Conservation (phyloP, 2,888 invertebrate species). For the Dastarcus helophoroides region DNA sequence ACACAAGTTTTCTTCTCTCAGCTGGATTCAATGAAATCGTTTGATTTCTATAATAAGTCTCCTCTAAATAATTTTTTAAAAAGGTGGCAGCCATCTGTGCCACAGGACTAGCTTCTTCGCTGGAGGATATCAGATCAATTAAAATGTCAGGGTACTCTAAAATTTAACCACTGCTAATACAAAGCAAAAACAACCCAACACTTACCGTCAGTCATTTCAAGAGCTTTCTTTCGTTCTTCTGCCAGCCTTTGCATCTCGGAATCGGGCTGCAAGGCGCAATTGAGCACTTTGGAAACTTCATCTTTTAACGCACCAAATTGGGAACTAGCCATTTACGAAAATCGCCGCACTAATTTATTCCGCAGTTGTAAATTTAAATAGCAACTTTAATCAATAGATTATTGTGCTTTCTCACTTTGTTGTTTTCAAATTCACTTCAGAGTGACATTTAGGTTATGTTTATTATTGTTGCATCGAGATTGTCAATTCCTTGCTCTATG, state of each 20-base stretch:
- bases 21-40: constrained; percentile 9
- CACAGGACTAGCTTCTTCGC: constrained; percentile 16
- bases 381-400: no score
- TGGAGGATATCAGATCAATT: constrained; percentile 16
- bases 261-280: constrained; percentile 24
- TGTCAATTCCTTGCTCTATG: no score
- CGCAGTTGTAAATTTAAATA: constrained; percentile 2
- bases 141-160: constrained; percentile 20
- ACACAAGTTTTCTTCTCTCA: constrained; percentile 10
- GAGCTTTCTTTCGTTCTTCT: constrained; percentile 23
- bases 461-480: no score
- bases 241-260: constrained; percentile 21
- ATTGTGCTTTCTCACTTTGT: no score
- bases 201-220: constrained; percentile 26
- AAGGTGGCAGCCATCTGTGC: constrained; percentile 20
- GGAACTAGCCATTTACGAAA: no score
- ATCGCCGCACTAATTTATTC: no score
- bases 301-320: constrained; percentile 18
- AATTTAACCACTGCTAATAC: constrained; percentile 7
- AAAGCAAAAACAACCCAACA: constrained; percentile 3
- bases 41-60: constrained; percentile 5
- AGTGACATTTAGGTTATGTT: no score
- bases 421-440: no score
- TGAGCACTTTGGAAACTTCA: constrained; percentile 22
- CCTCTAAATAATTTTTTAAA: constrained; percentile 19